Evolutionary conservation across 2,113 vertebrate genomes (phyloP), one percentile per base, ranked within the genome.

Genomic region (Amblyopsis rosae): DNA sequence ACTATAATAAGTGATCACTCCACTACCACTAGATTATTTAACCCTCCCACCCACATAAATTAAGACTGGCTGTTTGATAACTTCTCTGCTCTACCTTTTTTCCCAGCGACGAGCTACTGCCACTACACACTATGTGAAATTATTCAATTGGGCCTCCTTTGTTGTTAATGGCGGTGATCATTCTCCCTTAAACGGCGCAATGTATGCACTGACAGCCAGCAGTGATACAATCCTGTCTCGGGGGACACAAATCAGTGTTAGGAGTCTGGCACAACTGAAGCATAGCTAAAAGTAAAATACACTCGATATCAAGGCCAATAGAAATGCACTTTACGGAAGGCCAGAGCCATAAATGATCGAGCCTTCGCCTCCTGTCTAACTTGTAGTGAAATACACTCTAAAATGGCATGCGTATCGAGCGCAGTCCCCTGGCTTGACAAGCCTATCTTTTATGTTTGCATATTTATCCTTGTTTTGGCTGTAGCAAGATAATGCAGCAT

Each of bases 141-240:
- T 79, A 90, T 89, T 90, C 83, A 88, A 82, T 69, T 81, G 78
- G 72, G 69, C n/a, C 70, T 69, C 63, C 86, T 86, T 89, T 89
- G 85, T 84, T 85, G 70, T 81, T 90, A 90, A 91, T 89, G 84
- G 88, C 65, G 57, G 79, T 87, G 82, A 91, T 91, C 82, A 87
- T 84, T 91, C 90, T 85, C 80, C 73, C 75, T 86, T 88, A 90
- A 92, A 89, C 9, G 59, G 71, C 75, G 76, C 88, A 86, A 91
- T 82, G 71, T 86, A 88, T 86, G 69, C 56, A 58, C 80, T 86
- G 87, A 89, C 86, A 89, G 81, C 72, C 81, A 76, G 73, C 86
- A 73, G 82, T 82, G 87, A 86, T 85, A 89, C 86, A 88, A 86
- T 78, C 83, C 73, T 69, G 69, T 85, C 88, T 75, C 68, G 0